phyloP scores from a whole-genome alignment of 2,888 invertebrate genomes.

The Hypercompe scribonia region DNA sequence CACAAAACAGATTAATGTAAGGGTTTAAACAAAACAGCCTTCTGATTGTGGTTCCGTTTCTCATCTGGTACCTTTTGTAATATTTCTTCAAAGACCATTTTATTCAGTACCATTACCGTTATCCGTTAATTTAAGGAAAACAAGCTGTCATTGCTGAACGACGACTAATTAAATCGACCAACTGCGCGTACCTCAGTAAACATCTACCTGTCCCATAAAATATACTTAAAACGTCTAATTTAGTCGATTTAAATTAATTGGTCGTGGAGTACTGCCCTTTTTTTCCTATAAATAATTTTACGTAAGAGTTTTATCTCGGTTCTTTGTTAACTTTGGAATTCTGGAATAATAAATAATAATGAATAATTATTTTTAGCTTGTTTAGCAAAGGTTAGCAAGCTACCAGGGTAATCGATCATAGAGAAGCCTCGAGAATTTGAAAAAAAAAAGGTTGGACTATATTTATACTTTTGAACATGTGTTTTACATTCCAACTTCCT shows the following conservation, averaged over 20 bases:
- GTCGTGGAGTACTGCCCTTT: conserved; percentile 52
- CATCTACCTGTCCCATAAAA: conserved; percentile 58
- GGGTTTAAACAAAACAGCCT: not conserved
- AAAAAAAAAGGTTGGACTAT: not conserved
- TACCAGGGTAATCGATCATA: not conserved
- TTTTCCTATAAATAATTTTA: conserved; percentile 47
- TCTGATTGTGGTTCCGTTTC: not conserved
- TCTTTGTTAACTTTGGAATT: conserved; percentile 32
- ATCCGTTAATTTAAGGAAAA: conserved; percentile 12
- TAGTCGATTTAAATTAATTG: conserved; percentile 66
- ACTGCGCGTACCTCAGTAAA: conserved; percentile 53
- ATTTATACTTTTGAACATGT: not conserved
- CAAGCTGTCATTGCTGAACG: conserved; percentile 26
- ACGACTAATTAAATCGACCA: conserved; percentile 36
- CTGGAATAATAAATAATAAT: too few relatives aligned
- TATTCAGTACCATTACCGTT: not conserved
- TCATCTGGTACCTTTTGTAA: not conserved
- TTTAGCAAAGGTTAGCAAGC: too few relatives aligned
- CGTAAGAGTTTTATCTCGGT: conserved; percentile 56
- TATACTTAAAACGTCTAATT: conserved; percentile 63
- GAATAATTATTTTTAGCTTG: too few relatives aligned
- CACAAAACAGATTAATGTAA: not conserved
- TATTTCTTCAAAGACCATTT: not conserved
- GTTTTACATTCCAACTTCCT: not conserved
- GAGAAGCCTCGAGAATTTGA: not conserved